Percentiles rank a stretch among this genome's conserved stretches.
Evolutionary conservation across 2,888 invertebrate species (phyloP).

Genomic region (Xylota sylvarum): DNA sequence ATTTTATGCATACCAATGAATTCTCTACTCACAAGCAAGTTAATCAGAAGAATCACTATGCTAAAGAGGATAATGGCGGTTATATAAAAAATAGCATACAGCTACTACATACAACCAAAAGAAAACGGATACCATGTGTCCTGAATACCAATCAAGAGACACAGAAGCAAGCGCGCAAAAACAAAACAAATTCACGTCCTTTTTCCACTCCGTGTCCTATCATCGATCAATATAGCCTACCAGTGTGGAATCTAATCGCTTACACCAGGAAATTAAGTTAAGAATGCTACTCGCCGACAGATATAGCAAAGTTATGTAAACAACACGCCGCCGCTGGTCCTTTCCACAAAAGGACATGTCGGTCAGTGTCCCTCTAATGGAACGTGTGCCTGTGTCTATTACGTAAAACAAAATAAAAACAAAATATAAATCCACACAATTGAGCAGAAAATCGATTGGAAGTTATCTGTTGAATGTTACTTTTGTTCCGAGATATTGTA

Average conservation of each 20-base stretch:
- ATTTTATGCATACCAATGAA: conserved; percentile 58
- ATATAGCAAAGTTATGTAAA: neutral
- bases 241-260: conserved; percentile 63
- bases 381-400: conserved; percentile 8
- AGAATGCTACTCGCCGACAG: neutral
- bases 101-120: conserved; percentile 12
- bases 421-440: conserved; percentile 28
- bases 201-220: conserved; percentile 57
- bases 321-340: neutral
- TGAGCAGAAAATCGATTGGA: conserved; percentile 62
- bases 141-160: conserved; percentile 63
- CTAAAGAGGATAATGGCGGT: conserved; percentile 59
- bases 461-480: conserved; percentile 55
- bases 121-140: conserved; percentile 58
- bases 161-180: conserved; percentile 12
- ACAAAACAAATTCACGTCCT: conserved; percentile 27
- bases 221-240: conserved; percentile 63
- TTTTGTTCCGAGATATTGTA: neutral
- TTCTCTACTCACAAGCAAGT: conserved; percentile 31
- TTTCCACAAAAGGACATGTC: conserved; percentile 37
- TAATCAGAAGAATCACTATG: conserved; percentile 61
- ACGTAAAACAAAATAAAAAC: conserved; percentile 1
- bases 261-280: conserved; percentile 70
- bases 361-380: conserved; percentile 65
- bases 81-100: conserved; percentile 44